A percentile compares a stretch with the other conserved stretches of the same genome.
These are phyloP conservation scores for Andrena trimmerana DNA, from an alignment of 2,888 invertebrate genomes.

Conservation along the genomic window DNA sequence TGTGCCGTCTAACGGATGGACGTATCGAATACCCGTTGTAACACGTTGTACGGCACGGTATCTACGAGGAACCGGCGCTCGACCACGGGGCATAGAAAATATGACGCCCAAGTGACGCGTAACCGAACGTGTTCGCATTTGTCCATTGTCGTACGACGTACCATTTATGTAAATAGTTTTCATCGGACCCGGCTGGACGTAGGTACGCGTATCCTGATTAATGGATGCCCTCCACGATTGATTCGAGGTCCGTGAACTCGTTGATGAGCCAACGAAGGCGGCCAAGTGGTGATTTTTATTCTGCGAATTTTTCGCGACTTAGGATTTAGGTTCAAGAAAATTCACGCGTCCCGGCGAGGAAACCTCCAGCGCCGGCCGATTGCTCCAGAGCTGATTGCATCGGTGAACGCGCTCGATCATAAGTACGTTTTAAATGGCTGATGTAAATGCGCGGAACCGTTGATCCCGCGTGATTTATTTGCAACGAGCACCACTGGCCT, in stretches of 20 bases:
- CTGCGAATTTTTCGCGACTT: no score
- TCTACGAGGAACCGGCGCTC: not conserved
- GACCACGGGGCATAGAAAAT: not conserved
- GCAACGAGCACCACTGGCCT: conserved; percentile 45
- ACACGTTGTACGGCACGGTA: not conserved
- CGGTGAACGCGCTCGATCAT: conserved; percentile 60
- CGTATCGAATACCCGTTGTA: conserved; percentile 9
- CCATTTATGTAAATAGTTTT: conserved; percentile 36
- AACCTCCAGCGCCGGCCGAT: conserved; percentile 34
- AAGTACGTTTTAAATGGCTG: conserved; percentile 70
- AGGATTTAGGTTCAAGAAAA: not conserved
- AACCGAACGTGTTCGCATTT: conserved; percentile 21
- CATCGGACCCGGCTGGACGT: not conserved
- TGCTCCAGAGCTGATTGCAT: conserved; percentile 56
- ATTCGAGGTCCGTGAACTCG: conserved; percentile 12
- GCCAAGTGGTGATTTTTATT: not conserved
- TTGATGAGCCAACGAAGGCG: conserved; percentile 8
- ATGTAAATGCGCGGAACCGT: conserved; percentile 77
- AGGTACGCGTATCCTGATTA: conserved; percentile 9
- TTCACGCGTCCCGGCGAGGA: conserved; percentile 1
- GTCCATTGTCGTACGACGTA: conserved; percentile 5
- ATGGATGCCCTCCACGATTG: conserved; percentile 24
- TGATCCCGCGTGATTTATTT: conserved; percentile 79
- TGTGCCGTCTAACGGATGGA: conserved; percentile 12
- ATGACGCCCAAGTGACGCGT: conserved; percentile 18